Evolutionary conservation across 2,113 vertebrate genomes (phyloP), one percentile per base, ranked within the genome.

Genomic region (Nestor notabilis): DNA sequence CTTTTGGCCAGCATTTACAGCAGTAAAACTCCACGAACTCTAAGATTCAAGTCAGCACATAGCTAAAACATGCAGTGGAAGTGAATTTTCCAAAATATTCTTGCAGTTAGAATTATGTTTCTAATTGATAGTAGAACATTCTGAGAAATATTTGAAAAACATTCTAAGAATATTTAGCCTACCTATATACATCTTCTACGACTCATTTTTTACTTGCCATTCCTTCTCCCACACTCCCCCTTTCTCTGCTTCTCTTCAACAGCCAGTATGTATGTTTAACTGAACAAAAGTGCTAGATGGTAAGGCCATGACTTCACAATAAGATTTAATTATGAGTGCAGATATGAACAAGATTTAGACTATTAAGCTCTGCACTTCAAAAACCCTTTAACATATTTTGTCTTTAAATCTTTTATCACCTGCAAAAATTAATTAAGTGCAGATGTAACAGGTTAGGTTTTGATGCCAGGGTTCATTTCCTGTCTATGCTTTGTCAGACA

Each of bases 391-490:
- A 98, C 98, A 98, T 98, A 97, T 96, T 98, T 98, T 98, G 98
- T 98, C 98, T 98, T 99, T 98, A 99, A 99, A 99, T 99, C 99
- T 99, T 99, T 99, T 99, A 99, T 99, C 99, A 99, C 98, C 98
- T 98, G 99, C 99, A 98, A 97, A 99, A 99, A 99, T 99, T 99
- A 99, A 99, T 99, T 99, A 99, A 98, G 97, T 99, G 98, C 99
- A 99, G 99, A 99, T 99, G 99, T 98, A 98, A 98, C 98, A 98
- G 98, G 99, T 99, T 99, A 98, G 97, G 98, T 98, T 98, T 97
- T 98, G 99, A 99, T 99, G 99, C 98, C 99, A 99, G 98, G 98
- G 98, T 99, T 99, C 99, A 99, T 99, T 99, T 99, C 99, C 99
- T 99, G 99, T 99, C 99, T 99, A 98, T 99, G 98, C 99, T 99